Base-by-base conservation (phyloP, 2,888 invertebrate species). In the Acrobasis consociella region DNA sequence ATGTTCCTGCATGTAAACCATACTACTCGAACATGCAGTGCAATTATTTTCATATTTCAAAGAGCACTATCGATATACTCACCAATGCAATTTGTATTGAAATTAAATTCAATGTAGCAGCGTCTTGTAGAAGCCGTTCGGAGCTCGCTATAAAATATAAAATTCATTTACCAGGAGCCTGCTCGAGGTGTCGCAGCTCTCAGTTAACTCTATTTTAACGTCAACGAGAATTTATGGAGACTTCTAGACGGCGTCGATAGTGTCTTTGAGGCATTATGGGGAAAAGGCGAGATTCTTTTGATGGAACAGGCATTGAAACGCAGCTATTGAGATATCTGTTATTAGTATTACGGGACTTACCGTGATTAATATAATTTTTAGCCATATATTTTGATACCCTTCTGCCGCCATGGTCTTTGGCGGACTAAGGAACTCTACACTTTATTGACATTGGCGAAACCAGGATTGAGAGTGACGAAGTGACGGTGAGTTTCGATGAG, bases 21-120 rank as follows among this genome's bases (percentile, higher is more conserved):
- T n/a, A n/a, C 22, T 5, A 22, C 5, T 2, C 5, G 2, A 3
- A 7, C 31, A 31, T 31, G 31, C 31, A 31, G 7, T 31, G 42
- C 11, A 42, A 42, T 42, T 13, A 42, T 42, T 42, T 42, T 11
- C 2, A 31, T 31, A 31, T 31, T 31, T 31, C 31, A 31, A 42
- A 11, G 0, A 42, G 42, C 42, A 42, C 42, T 42, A 10, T 42
- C 31, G 3, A 42, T 42, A 10, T 13, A 42, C 22, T 15, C 22
- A 22, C 46, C 58, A 58, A 58, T 58, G 16, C 49, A 31, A 59
- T 59, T 59, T 50, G 50, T 59, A 59, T 59, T 37, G 59, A 60
- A 60, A 60, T 51, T 51, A 51, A 60, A 60, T 60, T 51, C 16
- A 49, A 16, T 50, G 22, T 50, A 22, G 51, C 22, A 9, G 60